phyloP scores from a whole-genome alignment of 92 coral and sea anemone genomes.

The Siderastrea radians region DNA sequence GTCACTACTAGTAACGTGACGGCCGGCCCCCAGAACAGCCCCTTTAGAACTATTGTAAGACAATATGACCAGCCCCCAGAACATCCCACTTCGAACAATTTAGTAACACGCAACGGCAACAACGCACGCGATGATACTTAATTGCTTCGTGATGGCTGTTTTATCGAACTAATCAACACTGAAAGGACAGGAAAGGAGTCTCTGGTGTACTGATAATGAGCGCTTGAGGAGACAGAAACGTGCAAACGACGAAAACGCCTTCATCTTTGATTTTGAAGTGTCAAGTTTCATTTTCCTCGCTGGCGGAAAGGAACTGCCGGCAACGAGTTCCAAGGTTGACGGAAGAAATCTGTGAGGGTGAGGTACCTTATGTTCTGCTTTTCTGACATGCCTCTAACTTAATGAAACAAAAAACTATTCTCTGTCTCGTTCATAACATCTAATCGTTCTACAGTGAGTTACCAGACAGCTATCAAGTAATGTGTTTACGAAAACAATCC shows the following conservation, averaged over 20 bases:
- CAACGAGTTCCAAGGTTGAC: no score
- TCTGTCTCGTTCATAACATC: background rate
- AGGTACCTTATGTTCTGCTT: background rate
- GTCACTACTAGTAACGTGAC: no score
- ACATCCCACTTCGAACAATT: background rate
- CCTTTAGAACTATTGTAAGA: background rate
- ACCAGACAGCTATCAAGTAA: background rate
- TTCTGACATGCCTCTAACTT: background rate
- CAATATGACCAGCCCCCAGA: background rate
- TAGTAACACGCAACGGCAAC: background rate
- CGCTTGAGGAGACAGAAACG: background rate
- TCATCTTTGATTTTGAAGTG: background rate
- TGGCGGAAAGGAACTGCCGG: background rate
- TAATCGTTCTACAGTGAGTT: background rate
- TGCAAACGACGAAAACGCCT: background rate
- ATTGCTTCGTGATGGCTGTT: background rate
- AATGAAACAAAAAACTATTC: background rate
- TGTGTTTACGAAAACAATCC: background rate
- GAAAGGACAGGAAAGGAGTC: background rate
- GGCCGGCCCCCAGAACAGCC: no score
- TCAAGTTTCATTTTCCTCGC: background rate
- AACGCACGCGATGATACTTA: background rate
- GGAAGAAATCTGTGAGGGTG: background rate
- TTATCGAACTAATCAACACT: no score
- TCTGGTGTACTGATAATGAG: background rate